Evolutionary conservation across 2,888 invertebrate genomes (phyloP).

Genomic region (Agrenia bidenticulata): DNA sequence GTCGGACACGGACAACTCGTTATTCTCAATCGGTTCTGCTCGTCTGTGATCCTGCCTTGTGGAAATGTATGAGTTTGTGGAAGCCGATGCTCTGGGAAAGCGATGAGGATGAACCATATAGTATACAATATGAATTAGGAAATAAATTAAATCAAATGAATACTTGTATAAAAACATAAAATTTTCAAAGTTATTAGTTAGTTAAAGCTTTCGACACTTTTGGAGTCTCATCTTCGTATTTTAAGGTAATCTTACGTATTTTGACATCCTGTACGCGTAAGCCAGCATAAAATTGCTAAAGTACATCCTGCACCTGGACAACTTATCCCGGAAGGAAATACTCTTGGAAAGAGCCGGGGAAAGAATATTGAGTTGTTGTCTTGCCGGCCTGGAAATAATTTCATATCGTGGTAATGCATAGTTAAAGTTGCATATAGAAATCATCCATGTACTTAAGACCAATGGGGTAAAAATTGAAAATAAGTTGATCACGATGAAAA

Average conservation of each 20-base stretch:
- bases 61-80: slow-evolving; percentile 33
- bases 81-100: slow-evolving; percentile 24
- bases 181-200: too few species aligned
- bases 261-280: slow-evolving; percentile 47
- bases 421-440: not conserved
- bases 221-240: not conserved
- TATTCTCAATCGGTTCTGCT: slow-evolving; percentile 45
- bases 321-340: slow-evolving; percentile 45
- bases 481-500: too few species aligned
- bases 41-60: slow-evolving; percentile 46
- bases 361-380: slow-evolving; percentile 38
- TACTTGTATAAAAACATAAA: too few species aligned
- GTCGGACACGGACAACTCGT: slow-evolving; percentile 51
- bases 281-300: slow-evolving; percentile 49
- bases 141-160: too few species aligned
- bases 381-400: slow-evolving; percentile 31
- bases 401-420: not conserved
- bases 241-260: slow-evolving; percentile 29
- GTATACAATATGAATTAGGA: too few species aligned
- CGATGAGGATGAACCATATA: not conserved
- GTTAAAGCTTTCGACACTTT: too few species aligned
- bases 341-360: slow-evolving; percentile 48
- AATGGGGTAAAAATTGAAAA: too few species aligned
- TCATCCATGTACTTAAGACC: not conserved
- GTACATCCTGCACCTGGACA: slow-evolving; percentile 49